Base-by-base conservation (phyloP, 1,140 invertebrate genomes). In the Platorchestia sp. region DNA sequence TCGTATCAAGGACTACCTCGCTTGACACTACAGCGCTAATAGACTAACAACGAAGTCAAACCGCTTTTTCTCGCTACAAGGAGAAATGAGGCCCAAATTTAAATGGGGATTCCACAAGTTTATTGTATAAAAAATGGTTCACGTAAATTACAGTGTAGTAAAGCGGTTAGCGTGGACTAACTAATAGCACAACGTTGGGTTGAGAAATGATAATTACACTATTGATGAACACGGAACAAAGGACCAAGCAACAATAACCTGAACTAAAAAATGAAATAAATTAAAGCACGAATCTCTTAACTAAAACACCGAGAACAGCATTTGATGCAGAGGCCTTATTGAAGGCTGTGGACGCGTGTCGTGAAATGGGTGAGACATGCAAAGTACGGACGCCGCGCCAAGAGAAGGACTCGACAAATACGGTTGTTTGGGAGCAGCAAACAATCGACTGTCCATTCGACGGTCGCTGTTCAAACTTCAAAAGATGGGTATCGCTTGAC, bases 351-450 rank as follows among this genome's bases (percentile, higher is more conserved):
- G 7, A 75, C 14, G 59, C 59, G 59, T 75, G 59, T 75, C 59
- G 27, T 75, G 3, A 27, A 75, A 75, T 10, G 36, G 59, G 59
- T 27, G 14, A 22, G 59, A 27, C 27, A 10, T 75, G 47, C 19
- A 19, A 51, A 27, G 59, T 75, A 75, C 59, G 7, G 59, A 36
- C 59, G 43, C 91, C 0, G 43, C 91, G 16, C 41, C 91, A 45
- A 5, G 16, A 93, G 43, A 47, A 93, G 91, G 91, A 93, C 45
- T 19, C 41, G 36, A 45, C 91, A 93, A 93, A 93, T 36, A 93
- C 91, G 91, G 91, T 93, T 47, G 91, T 93, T 93, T 93, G 45
- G 47, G 91, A n/a, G 45, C 91, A 45, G 91, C 91, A 45, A 93
- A 93, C 91, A 93, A 14, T n/a, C 91, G 36, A 45, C 41, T 44